Evolutionary conservation across 2,797 vertebrate genomes (phyloP).

Genomic region (Philypnodon macrostomus): DNA sequence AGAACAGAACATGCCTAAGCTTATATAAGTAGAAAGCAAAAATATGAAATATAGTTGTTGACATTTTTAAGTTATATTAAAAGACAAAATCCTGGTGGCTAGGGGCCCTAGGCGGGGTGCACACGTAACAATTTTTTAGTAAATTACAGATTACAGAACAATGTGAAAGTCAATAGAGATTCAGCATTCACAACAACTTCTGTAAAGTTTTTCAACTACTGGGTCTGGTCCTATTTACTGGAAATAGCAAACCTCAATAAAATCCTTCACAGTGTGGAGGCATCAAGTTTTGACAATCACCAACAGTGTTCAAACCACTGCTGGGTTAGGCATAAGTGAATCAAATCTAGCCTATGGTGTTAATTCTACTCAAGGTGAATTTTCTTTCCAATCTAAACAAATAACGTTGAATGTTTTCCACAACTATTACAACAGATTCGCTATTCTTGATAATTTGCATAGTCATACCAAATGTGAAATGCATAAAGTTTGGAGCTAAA

Average conservation of each 20-base stretch:
- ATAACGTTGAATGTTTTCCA: constrained; percentile 24
- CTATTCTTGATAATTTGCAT: constrained; percentile 54
- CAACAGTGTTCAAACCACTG: constrained; percentile 14
- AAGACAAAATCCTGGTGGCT: no score
- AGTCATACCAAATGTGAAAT: constrained; percentile 44
- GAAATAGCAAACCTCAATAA: constrained; percentile 11
- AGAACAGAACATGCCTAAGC: no score
- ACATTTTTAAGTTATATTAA: no score
- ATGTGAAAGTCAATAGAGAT: background rate
- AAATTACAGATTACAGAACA: no score
- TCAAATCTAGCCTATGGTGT: constrained; percentile 19
- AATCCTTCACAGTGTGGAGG: constrained; percentile 16
- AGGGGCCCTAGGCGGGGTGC: no score
- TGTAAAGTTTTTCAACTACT: background rate
- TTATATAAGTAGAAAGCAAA: no score
- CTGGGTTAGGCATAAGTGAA: constrained; percentile 11
- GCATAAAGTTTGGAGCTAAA: constrained; percentile 40
- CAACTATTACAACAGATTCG: no score
- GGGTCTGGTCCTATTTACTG: background rate
- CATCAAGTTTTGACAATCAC: constrained; percentile 31
- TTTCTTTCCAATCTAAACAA: constrained; percentile 34
- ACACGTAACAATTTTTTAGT: no score
- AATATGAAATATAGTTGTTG: no score
- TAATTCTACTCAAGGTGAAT: constrained; percentile 34
- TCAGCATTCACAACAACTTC: background rate